Base-by-base conservation (phyloP, 2,888 invertebrate genomes). In the Periphyllus acericola region DNA sequence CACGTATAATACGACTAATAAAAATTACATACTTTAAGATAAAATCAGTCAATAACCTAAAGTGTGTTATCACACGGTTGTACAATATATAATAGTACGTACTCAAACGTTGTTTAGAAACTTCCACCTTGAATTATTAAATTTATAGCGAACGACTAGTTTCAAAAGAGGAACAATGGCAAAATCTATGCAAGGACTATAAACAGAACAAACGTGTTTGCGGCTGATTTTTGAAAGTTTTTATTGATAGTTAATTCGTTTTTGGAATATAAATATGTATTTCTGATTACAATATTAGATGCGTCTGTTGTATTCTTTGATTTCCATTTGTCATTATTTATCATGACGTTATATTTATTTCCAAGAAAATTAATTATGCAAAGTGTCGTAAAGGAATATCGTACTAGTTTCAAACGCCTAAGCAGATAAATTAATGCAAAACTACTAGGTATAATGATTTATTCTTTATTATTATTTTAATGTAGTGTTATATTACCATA, bases 311-410 rank as follows among this genome's bases (percentile, higher is more conserved):
- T n/a, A n/a, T 60, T 46, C 52, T 83, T 83, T 75, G 83, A 75
- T 83, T 75, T 83, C 25, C 40, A 66, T 83, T 75, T 75, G 83
- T 75, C 66, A 29, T 60, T 29, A 29, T 75, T 83, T 75, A 66
- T 75, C 25, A 75, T 66, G 40, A 75, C 75, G 36, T 25, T 8
- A 14, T 75, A 75, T 83, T 55, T 75, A 75, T 75, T 66, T 75
- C 14, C 60, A 32, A 46, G 74, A 66, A 83, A 83, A 75, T 83
- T 66, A 40, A 83, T 83, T 83, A 83, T 83, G 75, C 75, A 75
- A 75, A 83, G 75, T 83, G 75, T 83, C 83, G 83, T 60, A 60
- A 66, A 66, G 40, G 83, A 75, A 32, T 29, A 40, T 19, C 14
- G 11, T 25, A 46, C 36, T 75, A 75, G 40, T 75, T 40, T 75